These are phyloP conservation scores for Dolomedes plantarius DNA, from an alignment of 2,888 invertebrate genomes.

Conservation along the genomic window DNA sequence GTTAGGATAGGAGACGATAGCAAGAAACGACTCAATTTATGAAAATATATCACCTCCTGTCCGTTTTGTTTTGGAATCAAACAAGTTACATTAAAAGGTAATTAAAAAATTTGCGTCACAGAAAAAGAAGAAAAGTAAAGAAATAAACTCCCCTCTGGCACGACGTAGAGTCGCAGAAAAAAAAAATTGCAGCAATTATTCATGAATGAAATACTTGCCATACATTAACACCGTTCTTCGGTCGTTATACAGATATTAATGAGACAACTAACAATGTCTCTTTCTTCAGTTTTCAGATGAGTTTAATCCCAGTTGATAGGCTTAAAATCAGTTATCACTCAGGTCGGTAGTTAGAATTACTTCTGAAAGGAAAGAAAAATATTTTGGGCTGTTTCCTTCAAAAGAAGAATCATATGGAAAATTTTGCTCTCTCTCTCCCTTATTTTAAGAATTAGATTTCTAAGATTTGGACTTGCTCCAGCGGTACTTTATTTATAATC, in stretches of 20 bases:
- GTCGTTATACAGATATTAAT: constrained; percentile 5
- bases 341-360: neutral
- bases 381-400: neutral
- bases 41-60: no score
- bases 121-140: no score
- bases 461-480: constrained; percentile 2
- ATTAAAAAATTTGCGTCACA: no score
- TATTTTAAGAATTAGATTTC: constrained; percentile 33
- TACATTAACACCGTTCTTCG: neutral
- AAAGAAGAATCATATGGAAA: neutral
- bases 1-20: no score
- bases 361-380: neutral
- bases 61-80: no score
- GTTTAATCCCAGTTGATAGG: neutral
- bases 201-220: neutral
- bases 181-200: neutral
- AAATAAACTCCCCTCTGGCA: no score
- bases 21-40: no score
- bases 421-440: neutral
- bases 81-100: no score
- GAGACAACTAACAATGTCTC: neutral
- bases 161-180: no score
- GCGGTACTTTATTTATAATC: constrained; percentile 15
- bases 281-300: neutral
- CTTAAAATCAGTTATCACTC: neutral